A percentile compares a stretch with the other conserved stretches of the same genome.
phyloP scores from a whole-genome alignment of 2,888 invertebrate species.

The Gonocerus acuteangulatus region DNA sequence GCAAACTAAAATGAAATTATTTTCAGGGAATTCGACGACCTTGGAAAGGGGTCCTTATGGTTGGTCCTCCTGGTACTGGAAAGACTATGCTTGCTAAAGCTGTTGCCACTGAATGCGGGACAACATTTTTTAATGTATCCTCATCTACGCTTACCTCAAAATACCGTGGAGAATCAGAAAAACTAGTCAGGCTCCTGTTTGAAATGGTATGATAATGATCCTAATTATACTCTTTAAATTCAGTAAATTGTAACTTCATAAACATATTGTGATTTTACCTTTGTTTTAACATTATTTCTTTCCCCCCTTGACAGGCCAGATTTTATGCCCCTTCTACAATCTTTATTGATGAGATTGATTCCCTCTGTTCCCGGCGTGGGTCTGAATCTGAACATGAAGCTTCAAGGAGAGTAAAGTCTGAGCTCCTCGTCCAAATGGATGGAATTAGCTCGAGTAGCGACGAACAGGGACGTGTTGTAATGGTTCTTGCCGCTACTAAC shows the following conservation, averaged over 20 bases:
- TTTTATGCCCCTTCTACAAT: constrained; percentile 98
- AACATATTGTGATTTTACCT: background rate
- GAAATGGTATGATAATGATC: constrained; percentile 68
- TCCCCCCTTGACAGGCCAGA: constrained; percentile 73
- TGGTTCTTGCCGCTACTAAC: constrained; percentile 97
- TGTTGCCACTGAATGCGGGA: constrained; percentile 95
- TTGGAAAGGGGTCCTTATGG: constrained; percentile 94
- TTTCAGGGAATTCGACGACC: constrained; percentile 81
- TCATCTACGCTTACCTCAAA: constrained; percentile 96
- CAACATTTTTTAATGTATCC: constrained; percentile 95
- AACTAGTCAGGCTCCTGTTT: constrained; percentile 89
- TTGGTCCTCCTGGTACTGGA: constrained; percentile 86
- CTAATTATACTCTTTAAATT: no score
- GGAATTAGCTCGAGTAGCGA: constrained; percentile 65
- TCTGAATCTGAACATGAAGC: constrained; percentile 97
- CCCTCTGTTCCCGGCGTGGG: constrained; percentile 88
- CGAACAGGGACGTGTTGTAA: constrained; percentile 68
- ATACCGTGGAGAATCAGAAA: constrained; percentile 98
- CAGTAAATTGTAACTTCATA: no score
- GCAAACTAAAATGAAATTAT: no score
- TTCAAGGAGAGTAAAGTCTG: constrained; percentile 91
- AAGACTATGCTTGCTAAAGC: constrained; percentile 97
- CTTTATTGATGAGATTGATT: constrained; percentile 98
- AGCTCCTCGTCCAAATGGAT: constrained; percentile 97
- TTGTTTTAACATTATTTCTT: no score